A percentile compares a stretch with the other conserved stretches of the same genome.
phyloP scores from a whole-genome alignment of 2,113 vertebrate genomes.

The Poeciliopsis retropinna region DNA sequence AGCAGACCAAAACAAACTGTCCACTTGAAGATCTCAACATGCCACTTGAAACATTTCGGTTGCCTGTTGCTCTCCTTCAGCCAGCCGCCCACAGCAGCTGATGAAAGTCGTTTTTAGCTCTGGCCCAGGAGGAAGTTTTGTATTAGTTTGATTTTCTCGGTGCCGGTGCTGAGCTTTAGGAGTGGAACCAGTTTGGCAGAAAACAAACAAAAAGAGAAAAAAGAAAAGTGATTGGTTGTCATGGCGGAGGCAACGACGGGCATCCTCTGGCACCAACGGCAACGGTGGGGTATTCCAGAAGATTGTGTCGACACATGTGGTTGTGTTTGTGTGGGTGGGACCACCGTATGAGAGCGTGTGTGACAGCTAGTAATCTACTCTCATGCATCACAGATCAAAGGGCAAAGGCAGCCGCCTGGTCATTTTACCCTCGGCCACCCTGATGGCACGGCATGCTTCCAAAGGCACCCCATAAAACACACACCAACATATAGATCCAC shows the following conservation, averaged over 20 bases:
- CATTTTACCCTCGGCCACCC: constrained; percentile 66
- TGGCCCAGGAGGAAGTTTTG: not conserved
- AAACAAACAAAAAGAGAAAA: not conserved
- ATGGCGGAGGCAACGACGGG: constrained; percentile 53
- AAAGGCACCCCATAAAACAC: constrained; percentile 8
- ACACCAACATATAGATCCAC: not conserved
- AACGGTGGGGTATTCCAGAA: constrained; percentile 3
- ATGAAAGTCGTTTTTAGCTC: not conserved
- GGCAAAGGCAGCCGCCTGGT: constrained; percentile 45
- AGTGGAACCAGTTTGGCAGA: not conserved
- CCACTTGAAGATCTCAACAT: no score
- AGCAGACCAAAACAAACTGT: not conserved
- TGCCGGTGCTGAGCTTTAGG: not conserved
- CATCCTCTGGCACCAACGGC: constrained; percentile 37
- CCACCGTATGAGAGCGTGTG: constrained; percentile 27
- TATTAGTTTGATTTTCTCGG: not conserved
- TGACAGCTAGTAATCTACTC: constrained; percentile 54
- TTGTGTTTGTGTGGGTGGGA: constrained; percentile 37
- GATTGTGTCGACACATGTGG: constrained; percentile 12
- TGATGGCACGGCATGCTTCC: constrained; percentile 37
- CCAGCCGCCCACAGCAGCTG: not conserved
- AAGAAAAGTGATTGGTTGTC: constrained; percentile 55
- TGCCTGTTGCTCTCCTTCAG: no score
- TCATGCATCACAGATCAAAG: constrained; percentile 70
- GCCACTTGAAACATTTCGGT: no score